Base-by-base conservation (phyloP, 37 sponge, comb jelly and placozoan species). In the Haliclona indistincta region DNA sequence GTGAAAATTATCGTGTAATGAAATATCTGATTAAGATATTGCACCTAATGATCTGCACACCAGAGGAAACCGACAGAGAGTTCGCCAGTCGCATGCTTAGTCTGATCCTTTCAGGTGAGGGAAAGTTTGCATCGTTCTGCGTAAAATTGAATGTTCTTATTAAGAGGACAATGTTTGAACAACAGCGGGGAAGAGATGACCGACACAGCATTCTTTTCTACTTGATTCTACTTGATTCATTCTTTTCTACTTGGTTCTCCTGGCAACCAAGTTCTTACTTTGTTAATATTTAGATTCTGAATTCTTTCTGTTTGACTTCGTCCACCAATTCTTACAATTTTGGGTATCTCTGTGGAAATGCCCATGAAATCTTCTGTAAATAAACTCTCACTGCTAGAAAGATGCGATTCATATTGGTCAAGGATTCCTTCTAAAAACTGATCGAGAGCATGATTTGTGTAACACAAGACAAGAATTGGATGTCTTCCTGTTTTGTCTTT, bases 401-500 rank as follows among this genome's bases (percentile, higher is more conserved):
- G n/a, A n/a, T n/a, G n/a, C n/a, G n/a, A n/a, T n/a, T n/a, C 67
- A 13, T 63, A 22, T 56, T 70, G 76, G 56, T 76, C 66, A n/a
- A 70, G 54, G 11, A 95, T 78, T 7, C 81, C 81, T 55, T 92
- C 81, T 37, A 97, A 71, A 55, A 97, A 97, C 75, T 97, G 92
- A 53, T 97, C 97, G 13, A 97, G 87, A 36, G 97, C 97, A 84
- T 97, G 97, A 41, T 97, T 98, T 13, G 93, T 98, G 68, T 70
- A 92, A 71, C 91, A 90, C 42, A 98, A 64, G 1, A 98, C 87
- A 17, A 98, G 63, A 38, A 98, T 97, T 7, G 98, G 85, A 47
- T 82, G 79, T 33, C 64, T 42, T 11, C 47, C 13, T 10, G 23
- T 3, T 19, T 76, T 56, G 20, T 56, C 29, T 15, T 69, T 52